Base-by-base conservation (phyloP, 2,797 vertebrate species). In the Sternotherus odoratus region DNA sequence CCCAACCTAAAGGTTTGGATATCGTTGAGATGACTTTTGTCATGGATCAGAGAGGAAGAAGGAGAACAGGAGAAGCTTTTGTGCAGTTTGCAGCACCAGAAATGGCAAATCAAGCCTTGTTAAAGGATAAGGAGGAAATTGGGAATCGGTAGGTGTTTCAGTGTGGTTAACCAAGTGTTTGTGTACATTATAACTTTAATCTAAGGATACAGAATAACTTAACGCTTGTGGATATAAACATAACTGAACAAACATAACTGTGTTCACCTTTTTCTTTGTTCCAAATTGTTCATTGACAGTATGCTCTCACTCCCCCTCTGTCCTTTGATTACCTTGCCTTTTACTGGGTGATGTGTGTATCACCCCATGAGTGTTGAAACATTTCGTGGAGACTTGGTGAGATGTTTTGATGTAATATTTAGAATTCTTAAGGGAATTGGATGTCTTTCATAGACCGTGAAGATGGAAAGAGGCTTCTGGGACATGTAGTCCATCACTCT, bases 11-110 rank as follows among this genome's bases (percentile, higher is more conserved):
- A 99, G 99, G 99, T 95, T 97, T 99, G 96, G 97, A 98, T 53
- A 98, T 99, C 21, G 90, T 95, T 2, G 97, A 98, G 74, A 98
- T 99, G 86, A 98, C 95, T 19, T 97, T 99, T 24, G 92, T 99
- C 15, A 97, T 83, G 75, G 97, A 99, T 94, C 95, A 75, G 46
- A 97, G 86, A 89, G 99, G 99, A 24, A 98, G 98, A 56, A 98
- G 97, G 79, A 98, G 92, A 92, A 97, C 98, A 0, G 99, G 99
- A 13, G 98, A 98, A 75, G 99, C 99, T 1, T 99, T 97, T 0
- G 99, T 99, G 77, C 98, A 98, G 96, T 99, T 99, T 90, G 95
- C 97, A 2, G 97, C 98, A 26, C 98, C 98, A 4, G 98, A 98
- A 82, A 98, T 98, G 92, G 99, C 98, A 0, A 98, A 97, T 11